These are phyloP conservation scores for Drosophila willistoni DNA, from an alignment of 1,140 invertebrate genomes.

Conservation along the genomic window DNA sequence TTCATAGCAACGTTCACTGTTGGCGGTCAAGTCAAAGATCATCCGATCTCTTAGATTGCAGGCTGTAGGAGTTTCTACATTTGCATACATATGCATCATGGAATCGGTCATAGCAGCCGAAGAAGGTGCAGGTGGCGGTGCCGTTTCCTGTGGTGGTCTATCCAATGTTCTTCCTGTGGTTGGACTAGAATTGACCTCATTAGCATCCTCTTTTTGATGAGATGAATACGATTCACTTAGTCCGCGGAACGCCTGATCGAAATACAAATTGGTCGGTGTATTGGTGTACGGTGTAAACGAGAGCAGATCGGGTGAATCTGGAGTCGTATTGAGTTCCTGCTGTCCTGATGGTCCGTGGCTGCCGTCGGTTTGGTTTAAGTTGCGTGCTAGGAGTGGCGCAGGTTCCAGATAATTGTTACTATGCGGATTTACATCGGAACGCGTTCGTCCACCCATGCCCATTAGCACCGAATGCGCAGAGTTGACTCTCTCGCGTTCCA, in stretches of 20 bases:
- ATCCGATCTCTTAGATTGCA: conserved; percentile 28
- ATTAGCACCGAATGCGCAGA: conserved; percentile 58
- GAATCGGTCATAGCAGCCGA: conserved; percentile 42
- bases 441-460: conserved; percentile 38
- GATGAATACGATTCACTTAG: conserved; percentile 48
- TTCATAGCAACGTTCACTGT: conserved; percentile 70
- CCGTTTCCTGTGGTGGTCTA: conserved; percentile 82
- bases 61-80: conserved; percentile 54
- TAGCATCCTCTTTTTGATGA: conserved; percentile 64
- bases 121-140: conserved; percentile 55
- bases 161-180: conserved; percentile 58
- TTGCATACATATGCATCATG: conserved; percentile 67
- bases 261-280: conserved; percentile 63
- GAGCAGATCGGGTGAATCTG: conserved; percentile 84
- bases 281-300: conserved; percentile 45
- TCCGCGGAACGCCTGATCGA: conserved; percentile 68
- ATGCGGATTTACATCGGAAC: conserved; percentile 54
- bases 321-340: conserved; percentile 28
- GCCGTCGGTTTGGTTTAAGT: conserved; percentile 19
- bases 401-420: conserved; percentile 78
- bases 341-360: background rate
- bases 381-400: conserved; percentile 51
- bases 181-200: conserved; percentile 31
- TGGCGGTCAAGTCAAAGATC: conserved; percentile 45
- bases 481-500: conserved; percentile 49